Evolutionary conservation across 1,140 invertebrate genomes (phyloP), one percentile per base, ranked within the genome.

Genomic region (Drosophila arawakana): DNA sequence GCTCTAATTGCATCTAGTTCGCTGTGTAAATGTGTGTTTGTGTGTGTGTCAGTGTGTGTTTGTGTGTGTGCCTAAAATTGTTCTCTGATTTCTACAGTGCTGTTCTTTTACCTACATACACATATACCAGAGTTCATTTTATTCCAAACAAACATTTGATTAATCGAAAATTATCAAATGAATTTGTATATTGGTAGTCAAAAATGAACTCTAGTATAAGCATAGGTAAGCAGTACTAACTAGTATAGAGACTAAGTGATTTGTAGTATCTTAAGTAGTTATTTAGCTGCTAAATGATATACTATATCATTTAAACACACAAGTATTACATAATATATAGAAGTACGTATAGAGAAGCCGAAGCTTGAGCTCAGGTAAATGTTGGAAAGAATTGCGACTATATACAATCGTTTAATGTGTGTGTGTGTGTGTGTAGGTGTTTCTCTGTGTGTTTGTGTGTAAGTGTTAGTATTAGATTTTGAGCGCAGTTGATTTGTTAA

Each of bases 1-100:
- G 74, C 75, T 78, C 67, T 76, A 76, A 71, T 65, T 76, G 55
- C 47, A 59, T 66, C 60, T 62, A 63, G 57, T 72, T 60, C 49
- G 60, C 15, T 58, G 50, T 57, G 35, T 58, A 10, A 13, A 10
- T 37, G 34, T 37, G 13, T 58, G 43, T 15, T 15, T 15, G 15
- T 71, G 11, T 74, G 3, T 50, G n/a, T 35, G 15, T 43, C n/a
- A 39, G 35, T 15, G n/a, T 44, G 49, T 54, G 49, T 52, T 35
- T 39, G 15, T 54, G 49, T 11, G 39, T 44, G 41, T 65, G 49
- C n/a, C 18, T 41, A 13, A 41, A 39, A 41, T 52, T 63, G 46
- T 49, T 37, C 35, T 62, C 34, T 30, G 41, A 37, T 37, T 18
- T 63, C 61, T 63, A 63, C 47, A 43, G 37, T 63, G 37, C 18